Base-by-base conservation (phyloP, 2,888 invertebrate species). In the Cordylochernes scorpioides region DNA sequence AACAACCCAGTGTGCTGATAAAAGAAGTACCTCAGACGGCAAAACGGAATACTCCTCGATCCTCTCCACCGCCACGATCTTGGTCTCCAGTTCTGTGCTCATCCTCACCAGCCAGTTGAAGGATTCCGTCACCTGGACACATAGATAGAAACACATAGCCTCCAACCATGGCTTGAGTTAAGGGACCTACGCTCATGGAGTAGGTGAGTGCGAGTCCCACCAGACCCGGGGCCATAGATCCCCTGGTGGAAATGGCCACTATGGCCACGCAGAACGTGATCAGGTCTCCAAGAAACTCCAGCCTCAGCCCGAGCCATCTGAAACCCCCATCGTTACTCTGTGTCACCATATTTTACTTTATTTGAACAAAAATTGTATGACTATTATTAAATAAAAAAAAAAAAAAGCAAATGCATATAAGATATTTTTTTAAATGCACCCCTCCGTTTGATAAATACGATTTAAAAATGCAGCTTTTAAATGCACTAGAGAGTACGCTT, bases 31-130 rank as follows among this genome's bases (percentile, higher is more conserved):
- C 49, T 60, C 58, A 9, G 49, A 51, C 3, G 45, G 45, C 3
- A 49, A 46, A 38, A 54, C 51, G 6, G 51, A 44, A 44, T 59
- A 61, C 40, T 61, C 61, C 40, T 58, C 57, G 15, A 61, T 49
- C 39, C 61, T 45, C 45, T 61, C 61, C 21, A 61, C 58, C 19
- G 60, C 54, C 13, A 61, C 59, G 36, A 59, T 56, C 45, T 60
- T 60, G 3, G 58, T 58, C 47, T 61, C 61, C 21, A 61, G 45
- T 32, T 60, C 60, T 36, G 57, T 51, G 2, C 54, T 55, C 51
- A 58, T 57, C 15, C 60, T 42, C 12, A 62, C 59, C 45, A 60
- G 46, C 54, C 55, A 58, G 45, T 58, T 59, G 25, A 62, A 42
- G 2, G 52, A 53, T 33, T 54, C 51, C 3, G 58, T 57, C 14